Percentiles rank a stretch among this genome's conserved stretches.
phyloP scores from a whole-genome alignment of 2,113 vertebrate genomes.

The Sphaerodactylus townsendi region DNA sequence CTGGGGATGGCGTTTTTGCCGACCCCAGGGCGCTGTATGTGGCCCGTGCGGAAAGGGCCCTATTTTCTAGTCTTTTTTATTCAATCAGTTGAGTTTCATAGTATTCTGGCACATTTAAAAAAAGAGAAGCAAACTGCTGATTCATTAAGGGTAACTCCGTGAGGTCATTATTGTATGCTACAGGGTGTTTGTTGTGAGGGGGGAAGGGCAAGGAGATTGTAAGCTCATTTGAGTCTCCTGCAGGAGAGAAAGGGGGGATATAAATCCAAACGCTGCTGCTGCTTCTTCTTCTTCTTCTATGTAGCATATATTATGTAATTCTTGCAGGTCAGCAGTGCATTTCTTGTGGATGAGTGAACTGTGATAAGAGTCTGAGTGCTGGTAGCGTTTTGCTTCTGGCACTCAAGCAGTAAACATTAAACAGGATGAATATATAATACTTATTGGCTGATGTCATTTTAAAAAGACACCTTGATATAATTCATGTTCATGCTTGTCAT shows the following conservation, averaged over 20 bases:
- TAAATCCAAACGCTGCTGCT: too few relatives aligned
- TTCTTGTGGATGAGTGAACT: background rate
- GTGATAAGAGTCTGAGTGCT: background rate
- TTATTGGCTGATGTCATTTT: background rate
- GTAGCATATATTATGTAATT: background rate
- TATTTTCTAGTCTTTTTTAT: background rate
- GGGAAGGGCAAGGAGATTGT: too few relatives aligned
- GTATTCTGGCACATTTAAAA: background rate
- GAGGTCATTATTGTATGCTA: background rate
- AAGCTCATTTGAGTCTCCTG: too few relatives aligned
- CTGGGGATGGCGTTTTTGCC: too few relatives aligned
- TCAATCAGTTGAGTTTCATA: background rate
- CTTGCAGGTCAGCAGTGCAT: background rate
- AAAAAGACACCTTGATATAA: background rate
- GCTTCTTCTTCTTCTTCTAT: too few relatives aligned
- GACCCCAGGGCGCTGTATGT: too few relatives aligned
- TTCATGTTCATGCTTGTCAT: slow-evolving; percentile 12
- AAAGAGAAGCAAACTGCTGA: fast-evolving
- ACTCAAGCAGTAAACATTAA: background rate
- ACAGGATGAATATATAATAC: background rate
- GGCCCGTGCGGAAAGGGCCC: too few relatives aligned
- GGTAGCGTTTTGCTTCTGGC: slow-evolving; percentile 6
- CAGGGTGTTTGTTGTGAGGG: too few relatives aligned
- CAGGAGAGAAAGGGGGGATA: too few relatives aligned
- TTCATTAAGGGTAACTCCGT: background rate